Conservation (phyloP, 2,888 invertebrate genomes). For the Acleris emargana region DNA sequence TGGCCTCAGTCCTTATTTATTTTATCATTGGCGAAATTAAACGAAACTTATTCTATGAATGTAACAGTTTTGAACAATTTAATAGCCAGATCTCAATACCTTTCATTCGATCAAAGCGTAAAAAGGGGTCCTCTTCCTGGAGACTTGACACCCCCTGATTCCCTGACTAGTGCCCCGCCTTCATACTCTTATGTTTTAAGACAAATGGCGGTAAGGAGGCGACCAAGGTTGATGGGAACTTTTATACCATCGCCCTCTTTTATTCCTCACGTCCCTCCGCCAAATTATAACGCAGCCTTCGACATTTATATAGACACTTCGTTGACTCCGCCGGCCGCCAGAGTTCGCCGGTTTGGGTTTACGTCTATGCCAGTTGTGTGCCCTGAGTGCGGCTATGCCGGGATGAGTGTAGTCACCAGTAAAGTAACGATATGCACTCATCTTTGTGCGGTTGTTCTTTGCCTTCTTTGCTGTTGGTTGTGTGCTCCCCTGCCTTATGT, state of each 20-base stretch:
- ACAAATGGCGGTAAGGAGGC: slow-evolving; percentile 63
- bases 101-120: slow-evolving; percentile 24
- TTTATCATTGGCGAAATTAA: slow-evolving; percentile 64
- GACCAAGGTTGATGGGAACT: slow-evolving; percentile 72
- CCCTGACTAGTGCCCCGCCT: slow-evolving; percentile 71
- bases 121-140: slow-evolving; percentile 41
- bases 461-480: slow-evolving; percentile 75
- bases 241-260: slow-evolving; percentile 77
- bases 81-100: slow-evolving; percentile 35
- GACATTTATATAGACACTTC: slow-evolving; percentile 71
- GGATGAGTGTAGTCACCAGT: slow-evolving; percentile 61
- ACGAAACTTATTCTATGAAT: slow-evolving; percentile 54
- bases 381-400: slow-evolving; percentile 69
- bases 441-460: slow-evolving; percentile 66
- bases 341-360: slow-evolving; percentile 66
- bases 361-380: slow-evolving; percentile 65
- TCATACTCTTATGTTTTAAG: slow-evolving; percentile 75
- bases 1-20: slow-evolving; percentile 63
- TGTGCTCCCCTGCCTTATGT: slow-evolving; percentile 75
- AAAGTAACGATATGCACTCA: slow-evolving; percentile 74
- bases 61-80: slow-evolving; percentile 46
- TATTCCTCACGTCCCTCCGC: slow-evolving; percentile 71
- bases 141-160: slow-evolving; percentile 66
- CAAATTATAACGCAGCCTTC: slow-evolving; percentile 72
- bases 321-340: slow-evolving; percentile 55